Percentiles rank a stretch among this genome's conserved stretches.
Conservation (phyloP, 1,140 invertebrate genomes). For the Lepeophtheirus salmonis region DNA sequence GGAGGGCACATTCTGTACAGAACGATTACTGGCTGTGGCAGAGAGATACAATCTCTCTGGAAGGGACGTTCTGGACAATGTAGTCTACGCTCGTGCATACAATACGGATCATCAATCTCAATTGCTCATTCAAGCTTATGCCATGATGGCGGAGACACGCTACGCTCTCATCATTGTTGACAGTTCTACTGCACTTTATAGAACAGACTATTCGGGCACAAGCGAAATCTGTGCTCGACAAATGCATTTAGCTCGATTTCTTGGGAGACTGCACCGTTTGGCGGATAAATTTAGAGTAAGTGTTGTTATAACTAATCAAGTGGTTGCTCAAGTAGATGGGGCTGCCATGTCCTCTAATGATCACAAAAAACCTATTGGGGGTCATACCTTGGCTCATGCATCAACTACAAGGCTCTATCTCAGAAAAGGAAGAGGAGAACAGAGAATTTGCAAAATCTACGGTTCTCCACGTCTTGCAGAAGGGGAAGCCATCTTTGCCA, state of each 20-base stretch:
- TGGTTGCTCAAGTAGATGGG: slow-evolving; percentile 85
- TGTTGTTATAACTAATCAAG: slow-evolving; percentile 91
- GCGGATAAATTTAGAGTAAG: slow-evolving; percentile 98
- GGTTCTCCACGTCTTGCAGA: too few relatives aligned
- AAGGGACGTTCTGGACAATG: too few relatives aligned
- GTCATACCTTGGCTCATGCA: slow-evolving; percentile 86
- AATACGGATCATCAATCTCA: slow-evolving; percentile 93
- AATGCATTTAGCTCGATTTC: slow-evolving; percentile 75
- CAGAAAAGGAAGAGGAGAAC: too few relatives aligned
- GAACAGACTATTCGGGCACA: slow-evolving; percentile 87
- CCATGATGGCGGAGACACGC: neutral
- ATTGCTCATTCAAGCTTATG: slow-evolving; percentile 50
- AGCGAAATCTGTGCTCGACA: slow-evolving; percentile 83
- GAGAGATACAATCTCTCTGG: slow-evolving; percentile 65
- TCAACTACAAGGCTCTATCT: too few relatives aligned
- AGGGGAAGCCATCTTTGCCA: slow-evolving; percentile 97
- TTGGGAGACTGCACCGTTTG: slow-evolving; percentile 69
- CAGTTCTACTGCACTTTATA: too few relatives aligned
- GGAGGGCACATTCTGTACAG: slow-evolving; percentile 85
- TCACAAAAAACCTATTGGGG: too few relatives aligned
- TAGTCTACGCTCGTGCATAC: slow-evolving; percentile 78
- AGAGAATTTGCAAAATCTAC: too few relatives aligned
- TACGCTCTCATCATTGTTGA: neutral
- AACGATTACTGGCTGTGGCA: slow-evolving; percentile 59
- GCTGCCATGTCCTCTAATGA: slow-evolving; percentile 82